Evolutionary conservation across 2,797 vertebrate genomes (phyloP).

Genomic region (Crax fasciolata): DNA sequence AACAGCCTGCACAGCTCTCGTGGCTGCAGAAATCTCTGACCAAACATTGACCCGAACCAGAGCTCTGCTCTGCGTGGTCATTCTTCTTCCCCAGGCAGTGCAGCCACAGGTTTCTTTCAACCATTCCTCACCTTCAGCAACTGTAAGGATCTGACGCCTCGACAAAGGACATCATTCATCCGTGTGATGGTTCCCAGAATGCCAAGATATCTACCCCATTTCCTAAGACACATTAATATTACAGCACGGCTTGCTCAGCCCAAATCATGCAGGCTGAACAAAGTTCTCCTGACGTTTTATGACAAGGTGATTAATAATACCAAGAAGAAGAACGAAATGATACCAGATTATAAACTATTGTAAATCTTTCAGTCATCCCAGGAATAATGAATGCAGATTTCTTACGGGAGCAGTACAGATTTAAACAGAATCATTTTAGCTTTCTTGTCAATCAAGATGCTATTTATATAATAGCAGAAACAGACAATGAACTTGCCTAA

Average conservation of each 20-base stretch:
- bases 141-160: slow-evolving; percentile 12
- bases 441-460: slow-evolving; percentile 63
- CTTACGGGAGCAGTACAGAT: slow-evolving; percentile 56
- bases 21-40: not conserved
- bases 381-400: slow-evolving; percentile 74
- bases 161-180: slow-evolving; percentile 55
- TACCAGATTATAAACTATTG: slow-evolving; percentile 73
- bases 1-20: rapidly evolving
- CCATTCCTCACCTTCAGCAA: slow-evolving; percentile 19
- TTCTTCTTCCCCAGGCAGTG: not conserved
- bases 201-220: slow-evolving; percentile 55
- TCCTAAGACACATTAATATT: slow-evolving; percentile 68
- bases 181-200: slow-evolving; percentile 52
- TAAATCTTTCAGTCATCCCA: slow-evolving; percentile 73
- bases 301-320: slow-evolving; percentile 75
- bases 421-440: slow-evolving; percentile 58
- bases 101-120: slow-evolving; percentile 15
- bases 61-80: not conserved
- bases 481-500: slow-evolving; percentile 25
- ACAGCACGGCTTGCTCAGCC: slow-evolving; percentile 53
- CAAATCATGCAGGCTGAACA: slow-evolving; percentile 61
- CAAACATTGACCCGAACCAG: not conserved
- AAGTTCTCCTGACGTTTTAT: slow-evolving; percentile 65
- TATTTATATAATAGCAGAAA: slow-evolving; percentile 64
- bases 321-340: slow-evolving; percentile 71